These are phyloP conservation scores for Percopsis transmontana DNA, from an alignment of 2,113 vertebrate genomes.

Conservation along the genomic window DNA sequence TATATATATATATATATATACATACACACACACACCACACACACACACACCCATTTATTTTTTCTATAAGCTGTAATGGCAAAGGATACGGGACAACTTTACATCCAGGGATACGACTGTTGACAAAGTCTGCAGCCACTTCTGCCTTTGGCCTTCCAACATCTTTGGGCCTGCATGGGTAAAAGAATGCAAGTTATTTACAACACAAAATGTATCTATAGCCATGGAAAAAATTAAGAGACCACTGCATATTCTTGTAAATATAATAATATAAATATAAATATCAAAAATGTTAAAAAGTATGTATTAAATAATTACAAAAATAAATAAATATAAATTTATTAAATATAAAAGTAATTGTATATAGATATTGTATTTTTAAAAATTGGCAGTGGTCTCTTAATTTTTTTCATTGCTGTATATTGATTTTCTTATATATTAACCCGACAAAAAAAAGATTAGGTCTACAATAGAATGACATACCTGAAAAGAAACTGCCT, in stretches of 20 bases:
- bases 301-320: too few species aligned
- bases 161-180: slow-evolving; percentile 84
- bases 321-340: too few species aligned
- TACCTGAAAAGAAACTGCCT: slow-evolving; percentile 97
- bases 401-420: too few species aligned
- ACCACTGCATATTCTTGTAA: too few species aligned
- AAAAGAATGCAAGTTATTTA: not conserved
- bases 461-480: slow-evolving; percentile 33
- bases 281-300: too few species aligned
- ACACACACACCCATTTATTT: not conserved
- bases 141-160: slow-evolving; percentile 94
- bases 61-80: not conserved
- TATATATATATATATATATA: not conserved
- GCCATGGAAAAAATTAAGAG: too few species aligned
- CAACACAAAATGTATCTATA: not conserved
- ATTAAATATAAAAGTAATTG: too few species aligned
- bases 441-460: not conserved
- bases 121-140: slow-evolving; percentile 94
- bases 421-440: too few species aligned
- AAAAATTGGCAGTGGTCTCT: too few species aligned
- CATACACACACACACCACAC: too few species aligned
- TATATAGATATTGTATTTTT: too few species aligned
- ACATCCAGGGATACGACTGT: slow-evolving; percentile 87
- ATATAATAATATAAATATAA: too few species aligned
- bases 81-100: slow-evolving; percentile 94